A percentile compares a stretch with the other conserved stretches of the same genome.
Evolutionary conservation across 2,888 invertebrate genomes (phyloP).

Genomic region (Saturnia japonica): DNA sequence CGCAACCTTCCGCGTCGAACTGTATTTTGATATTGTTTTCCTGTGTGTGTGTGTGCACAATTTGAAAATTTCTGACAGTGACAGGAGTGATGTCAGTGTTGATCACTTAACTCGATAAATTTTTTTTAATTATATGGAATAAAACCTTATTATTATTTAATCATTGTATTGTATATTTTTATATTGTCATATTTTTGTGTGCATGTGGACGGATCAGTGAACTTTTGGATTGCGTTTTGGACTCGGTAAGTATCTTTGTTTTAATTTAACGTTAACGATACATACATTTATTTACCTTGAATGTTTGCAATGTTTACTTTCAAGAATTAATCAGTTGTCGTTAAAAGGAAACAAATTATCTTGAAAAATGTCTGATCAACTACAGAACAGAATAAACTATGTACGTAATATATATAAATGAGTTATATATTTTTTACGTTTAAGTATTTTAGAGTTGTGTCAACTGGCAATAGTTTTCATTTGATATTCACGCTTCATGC

Average conservation of each 20-base stretch:
- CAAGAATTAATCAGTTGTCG: neutral
- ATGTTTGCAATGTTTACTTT: neutral
- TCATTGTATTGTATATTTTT: conserved; percentile 32
- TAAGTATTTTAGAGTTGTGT: neutral
- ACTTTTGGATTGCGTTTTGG: conserved; percentile 78
- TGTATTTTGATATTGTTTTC: conserved; percentile 40
- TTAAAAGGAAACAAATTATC: neutral
- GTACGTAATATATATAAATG: neutral
- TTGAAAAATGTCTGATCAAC: neutral
- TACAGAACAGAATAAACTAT: no score
- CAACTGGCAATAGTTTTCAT: neutral
- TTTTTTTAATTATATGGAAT: conserved; percentile 37
- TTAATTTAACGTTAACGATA: conserved; percentile 20
- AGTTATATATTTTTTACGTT: neutral
- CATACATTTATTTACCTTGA: neutral
- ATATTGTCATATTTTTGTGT: conserved; percentile 46
- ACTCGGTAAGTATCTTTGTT: conserved; percentile 60
- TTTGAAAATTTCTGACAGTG: conserved; percentile 63
- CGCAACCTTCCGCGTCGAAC: conserved; percentile 40
- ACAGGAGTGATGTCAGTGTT: conserved; percentile 63
- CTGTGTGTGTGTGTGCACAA: conserved; percentile 47
- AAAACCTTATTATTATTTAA: conserved; percentile 33
- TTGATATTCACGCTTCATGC: neutral
- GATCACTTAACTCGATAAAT: conserved; percentile 31
- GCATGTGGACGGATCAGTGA: conserved; percentile 68